Conservation (phyloP, 2,888 invertebrate genomes). For the Laspeyria flexula region DNA sequence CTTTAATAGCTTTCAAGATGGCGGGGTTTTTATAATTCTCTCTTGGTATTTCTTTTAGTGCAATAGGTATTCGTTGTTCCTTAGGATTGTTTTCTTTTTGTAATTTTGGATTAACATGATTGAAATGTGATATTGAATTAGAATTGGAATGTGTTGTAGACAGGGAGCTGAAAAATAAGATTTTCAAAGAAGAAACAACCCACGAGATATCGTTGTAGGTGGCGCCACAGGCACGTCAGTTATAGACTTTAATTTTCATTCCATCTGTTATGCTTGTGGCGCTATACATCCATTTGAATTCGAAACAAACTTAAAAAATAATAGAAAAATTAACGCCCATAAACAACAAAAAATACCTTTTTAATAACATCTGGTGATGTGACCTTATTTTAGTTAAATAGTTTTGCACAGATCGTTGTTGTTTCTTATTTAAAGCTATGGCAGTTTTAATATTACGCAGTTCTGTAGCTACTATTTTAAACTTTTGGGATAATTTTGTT, state of each 20-base stretch:
- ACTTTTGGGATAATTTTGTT: slow-evolving; percentile 70
- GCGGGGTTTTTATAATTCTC: slow-evolving; percentile 56
- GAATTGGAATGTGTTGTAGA: slow-evolving; percentile 66
- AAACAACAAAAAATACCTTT: slow-evolving; percentile 75
- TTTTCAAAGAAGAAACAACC: slow-evolving; percentile 36
- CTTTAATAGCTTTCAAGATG: slow-evolving; percentile 60
- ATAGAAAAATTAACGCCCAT: neutral
- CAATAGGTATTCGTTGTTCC: slow-evolving; percentile 24
- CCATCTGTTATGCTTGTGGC: no score
- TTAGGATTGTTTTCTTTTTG: slow-evolving; percentile 78
- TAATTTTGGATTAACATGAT: slow-evolving; percentile 52
- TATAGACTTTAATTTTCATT: neutral
- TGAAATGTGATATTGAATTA: slow-evolving; percentile 46
- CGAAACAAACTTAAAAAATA: no score
- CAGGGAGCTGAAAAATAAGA: slow-evolving; percentile 65
- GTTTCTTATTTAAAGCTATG: slow-evolving; percentile 74
- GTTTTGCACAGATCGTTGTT: slow-evolving; percentile 69
- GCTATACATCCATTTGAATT: no score
- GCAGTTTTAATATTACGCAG: slow-evolving; percentile 75
- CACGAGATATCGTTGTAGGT: neutral
- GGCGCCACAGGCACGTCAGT: neutral
- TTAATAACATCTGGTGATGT: slow-evolving; percentile 75
- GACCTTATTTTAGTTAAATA: slow-evolving; percentile 69
- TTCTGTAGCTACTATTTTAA: slow-evolving; percentile 77
- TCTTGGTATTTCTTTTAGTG: slow-evolving; percentile 48